Percentiles rank a stretch among this genome's conserved stretches.
These are phyloP conservation scores for Neelides folsomi DNA, from an alignment of 2,888 invertebrate species.

Conservation along the genomic window DNA sequence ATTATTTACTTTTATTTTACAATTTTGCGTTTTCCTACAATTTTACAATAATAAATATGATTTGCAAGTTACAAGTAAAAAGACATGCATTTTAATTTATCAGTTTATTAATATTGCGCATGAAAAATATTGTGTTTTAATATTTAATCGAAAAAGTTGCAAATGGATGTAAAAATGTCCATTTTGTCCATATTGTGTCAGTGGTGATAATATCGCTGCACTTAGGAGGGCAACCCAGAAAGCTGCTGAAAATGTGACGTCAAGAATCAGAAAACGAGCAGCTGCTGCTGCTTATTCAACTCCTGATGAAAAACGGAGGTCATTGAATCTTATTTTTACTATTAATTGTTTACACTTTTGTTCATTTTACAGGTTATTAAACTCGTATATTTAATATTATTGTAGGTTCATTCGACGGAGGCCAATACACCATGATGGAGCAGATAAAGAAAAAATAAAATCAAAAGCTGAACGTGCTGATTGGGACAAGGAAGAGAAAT, in stretches of 20 bases:
- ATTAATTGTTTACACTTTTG: not conserved
- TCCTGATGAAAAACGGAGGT: no score
- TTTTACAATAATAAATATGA: no score
- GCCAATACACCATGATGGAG: constrained; percentile 2
- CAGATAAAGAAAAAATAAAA: constrained; percentile 7
- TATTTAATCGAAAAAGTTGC: no score
- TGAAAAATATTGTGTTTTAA: no score
- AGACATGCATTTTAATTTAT: no score
- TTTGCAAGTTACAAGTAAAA: no score
- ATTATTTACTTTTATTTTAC: no score
- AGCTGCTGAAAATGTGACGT: constrained; percentile 18
- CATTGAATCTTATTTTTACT: not conserved
- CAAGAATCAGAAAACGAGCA: constrained; percentile 16
- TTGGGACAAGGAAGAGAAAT: constrained; percentile 5
- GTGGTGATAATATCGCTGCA: constrained; percentile 4
- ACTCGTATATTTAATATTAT: not conserved
- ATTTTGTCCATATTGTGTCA: no score
- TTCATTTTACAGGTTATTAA: not conserved
- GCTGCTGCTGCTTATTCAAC: not conserved
- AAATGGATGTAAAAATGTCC: no score
- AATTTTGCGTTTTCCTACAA: no score
- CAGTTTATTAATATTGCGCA: no score
- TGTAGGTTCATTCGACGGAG: constrained; percentile 1
- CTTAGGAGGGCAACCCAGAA: constrained; percentile 18
- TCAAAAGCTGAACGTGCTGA: constrained; percentile 6